These are phyloP conservation scores for Eugnorisma glareosa DNA, from an alignment of 2,888 invertebrate genomes.

Conservation along the genomic window DNA sequence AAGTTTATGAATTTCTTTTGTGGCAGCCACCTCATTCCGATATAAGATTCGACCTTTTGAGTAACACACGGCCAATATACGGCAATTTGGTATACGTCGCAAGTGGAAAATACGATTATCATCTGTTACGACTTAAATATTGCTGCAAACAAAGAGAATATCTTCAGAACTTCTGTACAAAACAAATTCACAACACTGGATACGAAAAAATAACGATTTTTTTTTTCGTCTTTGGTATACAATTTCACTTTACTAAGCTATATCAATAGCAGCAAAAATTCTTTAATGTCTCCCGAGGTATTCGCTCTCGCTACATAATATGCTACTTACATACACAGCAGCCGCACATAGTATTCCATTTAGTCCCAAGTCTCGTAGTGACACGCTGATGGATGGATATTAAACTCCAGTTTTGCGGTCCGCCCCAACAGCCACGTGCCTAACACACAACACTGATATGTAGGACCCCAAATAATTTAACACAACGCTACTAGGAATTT, in stretches of 20 bases:
- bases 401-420: conserved; percentile 56
- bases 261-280: conserved; percentile 36
- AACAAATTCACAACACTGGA: conserved; percentile 25
- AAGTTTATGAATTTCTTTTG: conserved; percentile 5
- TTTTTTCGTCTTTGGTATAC: conserved; percentile 34
- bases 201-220: conserved; percentile 2
- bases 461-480: conserved; percentile 47
- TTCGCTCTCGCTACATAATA: conserved; percentile 29
- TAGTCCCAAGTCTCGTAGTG: conserved; percentile 51
- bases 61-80: background rate
- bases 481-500: conserved; percentile 35
- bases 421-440: conserved; percentile 40
- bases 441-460: conserved; percentile 40
- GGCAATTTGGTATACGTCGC: background rate
- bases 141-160: conserved; percentile 30
- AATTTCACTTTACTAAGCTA: conserved; percentile 41
- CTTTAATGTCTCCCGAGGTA: conserved; percentile 45
- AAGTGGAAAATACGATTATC: conserved; percentile 23
- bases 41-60: conserved; percentile 11
- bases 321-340: conserved; percentile 28
- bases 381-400: conserved; percentile 64
- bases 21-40: background rate
- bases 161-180: conserved; percentile 3
- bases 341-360: conserved; percentile 52
- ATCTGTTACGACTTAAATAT: conserved; percentile 15